Evolutionary conservation across 2,888 invertebrate species (phyloP).

Genomic region (Corbicula japonica): DNA sequence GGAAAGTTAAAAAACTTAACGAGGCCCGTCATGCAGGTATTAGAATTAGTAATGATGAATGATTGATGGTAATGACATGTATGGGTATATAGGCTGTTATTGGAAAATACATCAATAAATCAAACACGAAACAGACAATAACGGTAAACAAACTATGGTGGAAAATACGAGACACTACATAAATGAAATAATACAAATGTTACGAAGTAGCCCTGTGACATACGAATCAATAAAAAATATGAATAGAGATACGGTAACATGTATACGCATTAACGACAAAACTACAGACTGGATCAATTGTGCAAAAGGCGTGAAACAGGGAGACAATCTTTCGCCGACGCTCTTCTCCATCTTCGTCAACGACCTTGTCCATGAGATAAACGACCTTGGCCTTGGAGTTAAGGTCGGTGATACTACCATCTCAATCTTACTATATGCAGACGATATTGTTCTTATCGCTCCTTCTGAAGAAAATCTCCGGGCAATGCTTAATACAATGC

Average conservation of each 20-base stretch:
- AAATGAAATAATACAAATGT: no score
- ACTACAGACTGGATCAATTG: conserved; percentile 39
- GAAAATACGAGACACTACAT: no score
- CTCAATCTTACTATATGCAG: conserved; percentile 41
- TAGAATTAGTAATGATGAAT: no score
- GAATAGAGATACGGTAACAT: neutral
- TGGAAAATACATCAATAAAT: no score
- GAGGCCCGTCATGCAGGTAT: no score
- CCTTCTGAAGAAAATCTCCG: conserved; percentile 33
- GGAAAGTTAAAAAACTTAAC: no score
- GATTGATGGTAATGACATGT: no score
- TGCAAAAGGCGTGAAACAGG: conserved; percentile 31
- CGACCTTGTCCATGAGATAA: conserved; percentile 38
- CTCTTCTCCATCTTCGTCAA: conserved; percentile 37
- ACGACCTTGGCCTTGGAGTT: conserved; percentile 35
- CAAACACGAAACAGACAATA: no score
- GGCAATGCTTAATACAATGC: conserved; percentile 28
- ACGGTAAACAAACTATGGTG: no score
- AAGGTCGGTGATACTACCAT: conserved; percentile 18
- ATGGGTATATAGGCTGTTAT: no score
- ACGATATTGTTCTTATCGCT: conserved; percentile 36
- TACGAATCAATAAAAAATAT: conserved; percentile 6
- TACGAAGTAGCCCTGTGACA: no score
- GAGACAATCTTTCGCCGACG: conserved; percentile 44
- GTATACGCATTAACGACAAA: conserved; percentile 36